Percentiles rank a stretch among this genome's conserved stretches.
phyloP scores from a whole-genome alignment of 1,140 invertebrate genomes.

The Drosophila albomicans region DNA sequence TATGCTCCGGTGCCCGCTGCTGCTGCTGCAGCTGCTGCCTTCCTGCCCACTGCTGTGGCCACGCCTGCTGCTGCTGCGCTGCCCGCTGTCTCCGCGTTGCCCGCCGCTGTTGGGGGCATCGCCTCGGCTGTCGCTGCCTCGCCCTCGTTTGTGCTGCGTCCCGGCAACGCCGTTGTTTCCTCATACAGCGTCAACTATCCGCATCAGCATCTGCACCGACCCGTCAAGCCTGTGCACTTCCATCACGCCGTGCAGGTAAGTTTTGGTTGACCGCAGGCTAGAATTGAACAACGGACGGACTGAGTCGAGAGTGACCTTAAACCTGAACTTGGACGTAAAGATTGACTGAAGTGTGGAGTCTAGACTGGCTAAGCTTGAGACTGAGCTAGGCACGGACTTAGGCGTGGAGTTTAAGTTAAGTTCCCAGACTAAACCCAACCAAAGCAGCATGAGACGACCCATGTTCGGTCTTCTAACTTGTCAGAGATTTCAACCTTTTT shows the following conservation, averaged over 20 bases:
- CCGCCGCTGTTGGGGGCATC: constrained; percentile 13
- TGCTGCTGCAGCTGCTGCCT: not conserved
- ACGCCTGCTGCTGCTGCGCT: constrained; percentile 25
- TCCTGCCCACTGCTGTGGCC: constrained; percentile 28
- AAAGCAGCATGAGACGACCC: no score
- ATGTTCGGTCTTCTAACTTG: no score
- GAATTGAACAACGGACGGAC: no score
- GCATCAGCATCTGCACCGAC: constrained; percentile 69
- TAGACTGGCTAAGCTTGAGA: no score
- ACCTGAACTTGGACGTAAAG: no score
- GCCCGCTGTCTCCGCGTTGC: constrained; percentile 23
- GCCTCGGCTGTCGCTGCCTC: constrained; percentile 27
- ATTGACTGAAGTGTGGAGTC: no score
- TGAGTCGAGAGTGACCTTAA: no score
- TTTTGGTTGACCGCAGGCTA: not conserved
- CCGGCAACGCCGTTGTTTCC: constrained; percentile 74
- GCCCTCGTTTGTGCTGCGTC: constrained; percentile 68
- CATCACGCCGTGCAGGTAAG: constrained; percentile 68
- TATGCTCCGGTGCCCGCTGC: constrained; percentile 11
- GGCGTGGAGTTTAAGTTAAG: no score
- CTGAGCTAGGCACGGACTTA: no score
- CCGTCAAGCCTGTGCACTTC: constrained; percentile 63
- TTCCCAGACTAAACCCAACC: no score
- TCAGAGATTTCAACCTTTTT: no score
- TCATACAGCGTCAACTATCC: constrained; percentile 82